These are phyloP conservation scores for Diachrysia chrysitis DNA, from an alignment of 2,888 invertebrate species.

Conservation along the genomic window DNA sequence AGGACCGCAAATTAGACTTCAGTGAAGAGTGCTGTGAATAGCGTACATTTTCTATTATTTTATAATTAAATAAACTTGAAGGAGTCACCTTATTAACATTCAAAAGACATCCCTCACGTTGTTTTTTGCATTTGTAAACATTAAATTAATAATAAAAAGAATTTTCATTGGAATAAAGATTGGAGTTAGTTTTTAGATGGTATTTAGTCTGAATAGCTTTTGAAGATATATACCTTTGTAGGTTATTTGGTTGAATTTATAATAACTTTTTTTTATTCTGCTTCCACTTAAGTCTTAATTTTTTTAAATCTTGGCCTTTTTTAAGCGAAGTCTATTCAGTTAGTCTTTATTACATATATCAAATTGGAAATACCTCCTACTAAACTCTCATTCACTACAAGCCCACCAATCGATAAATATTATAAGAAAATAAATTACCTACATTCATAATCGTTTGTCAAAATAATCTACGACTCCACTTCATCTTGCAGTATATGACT, in stretches of 20 bases:
- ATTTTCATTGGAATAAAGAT: background rate
- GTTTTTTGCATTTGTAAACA: constrained; percentile 15
- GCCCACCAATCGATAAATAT: no score
- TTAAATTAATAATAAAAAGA: background rate
- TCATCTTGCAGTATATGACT: background rate
- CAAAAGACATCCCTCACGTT: constrained; percentile 58
- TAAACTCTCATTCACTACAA: no score
- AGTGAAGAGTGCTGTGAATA: constrained; percentile 37
- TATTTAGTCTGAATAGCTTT: background rate
- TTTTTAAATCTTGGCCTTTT: no score
- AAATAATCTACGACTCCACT: background rate
- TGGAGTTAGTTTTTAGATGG: background rate
- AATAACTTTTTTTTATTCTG: no score
- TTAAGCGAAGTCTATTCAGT: no score
- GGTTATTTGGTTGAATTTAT: no score
- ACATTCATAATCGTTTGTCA: background rate
- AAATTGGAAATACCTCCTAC: no score
- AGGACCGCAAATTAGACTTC: constrained; percentile 60
- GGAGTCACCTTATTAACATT: constrained; percentile 72
- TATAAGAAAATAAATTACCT: no score
- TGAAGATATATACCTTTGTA: background rate
- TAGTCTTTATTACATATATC: no score
- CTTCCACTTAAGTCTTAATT: no score
- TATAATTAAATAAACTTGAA: constrained; percentile 77
- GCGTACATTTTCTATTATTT: constrained; percentile 65